Evolutionary conservation across 2,888 invertebrate genomes (phyloP).

Genomic region (Polymixis lichenea): DNA sequence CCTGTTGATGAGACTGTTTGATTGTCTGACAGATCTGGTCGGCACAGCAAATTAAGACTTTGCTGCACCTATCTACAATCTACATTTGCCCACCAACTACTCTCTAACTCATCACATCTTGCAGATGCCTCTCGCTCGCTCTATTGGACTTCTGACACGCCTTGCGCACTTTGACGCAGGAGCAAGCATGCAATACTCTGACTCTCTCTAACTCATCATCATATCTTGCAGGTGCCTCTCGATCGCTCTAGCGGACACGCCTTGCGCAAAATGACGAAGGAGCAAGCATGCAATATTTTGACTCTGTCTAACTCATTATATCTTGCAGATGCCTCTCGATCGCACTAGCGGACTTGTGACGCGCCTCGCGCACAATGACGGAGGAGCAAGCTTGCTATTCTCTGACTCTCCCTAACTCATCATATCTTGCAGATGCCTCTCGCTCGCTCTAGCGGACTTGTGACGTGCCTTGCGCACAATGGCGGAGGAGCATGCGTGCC

Average conservation of each 20-base stretch:
- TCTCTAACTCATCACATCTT: constrained; percentile 18
- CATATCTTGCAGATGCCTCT: constrained; percentile 78
- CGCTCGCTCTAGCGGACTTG: constrained; percentile 57
- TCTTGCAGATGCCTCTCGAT: too few relatives aligned
- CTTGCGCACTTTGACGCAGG: not conserved
- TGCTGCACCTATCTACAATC: not conserved
- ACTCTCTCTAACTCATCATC: not conserved
- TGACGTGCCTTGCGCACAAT: constrained; percentile 76
- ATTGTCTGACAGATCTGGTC: too few relatives aligned
- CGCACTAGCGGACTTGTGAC: too few relatives aligned
- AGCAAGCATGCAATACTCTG: too few relatives aligned
- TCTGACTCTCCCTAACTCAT: not conserved
- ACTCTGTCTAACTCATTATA: too few relatives aligned
- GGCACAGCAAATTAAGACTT: not conserved
- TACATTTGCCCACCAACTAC: not conserved
- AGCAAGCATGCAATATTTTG: constrained; percentile 88
- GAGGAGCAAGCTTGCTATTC: too few relatives aligned
- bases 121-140: constrained; percentile 78
- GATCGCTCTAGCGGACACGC: constrained; percentile 56
- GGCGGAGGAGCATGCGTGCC: constrained; percentile 92
- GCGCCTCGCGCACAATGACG: too few relatives aligned
- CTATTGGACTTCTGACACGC: constrained; percentile 56
- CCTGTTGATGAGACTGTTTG: too few relatives aligned
- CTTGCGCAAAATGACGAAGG: constrained; percentile 88
- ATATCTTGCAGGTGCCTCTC: constrained; percentile 78